Evolutionary conservation across 92 coral and sea anemone genomes (phyloP).

Genomic region (Bergia puertoricense): DNA sequence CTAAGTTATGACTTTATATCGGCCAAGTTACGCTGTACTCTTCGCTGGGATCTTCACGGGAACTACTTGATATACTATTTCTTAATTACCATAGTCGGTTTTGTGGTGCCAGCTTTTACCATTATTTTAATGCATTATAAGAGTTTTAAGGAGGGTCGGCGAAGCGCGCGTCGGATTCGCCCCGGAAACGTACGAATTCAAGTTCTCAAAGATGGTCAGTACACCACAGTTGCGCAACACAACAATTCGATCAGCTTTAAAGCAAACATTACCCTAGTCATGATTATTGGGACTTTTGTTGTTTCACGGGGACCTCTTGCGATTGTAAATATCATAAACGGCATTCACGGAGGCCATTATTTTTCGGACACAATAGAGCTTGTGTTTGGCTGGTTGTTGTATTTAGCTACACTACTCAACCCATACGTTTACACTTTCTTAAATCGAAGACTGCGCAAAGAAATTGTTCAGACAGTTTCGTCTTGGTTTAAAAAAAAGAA

Average conservation of each 20-base stretch:
- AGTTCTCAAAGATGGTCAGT: slow-evolving; percentile 70
- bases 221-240: slow-evolving; percentile 69
- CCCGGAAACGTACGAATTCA: slow-evolving; percentile 81
- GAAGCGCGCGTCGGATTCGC: slow-evolving; percentile 81
- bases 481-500: slow-evolving; percentile 30
- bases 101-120: slow-evolving; percentile 58
- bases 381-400: slow-evolving; percentile 55
- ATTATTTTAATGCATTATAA: slow-evolving; percentile 74
- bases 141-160: slow-evolving; percentile 73
- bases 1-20: slow-evolving; percentile 59
- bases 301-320: slow-evolving; percentile 66
- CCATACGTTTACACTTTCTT: slow-evolving; percentile 68
- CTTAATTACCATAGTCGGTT: slow-evolving; percentile 63
- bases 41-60: slow-evolving; percentile 77
- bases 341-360: slow-evolving; percentile 53
- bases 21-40: slow-evolving; percentile 66
- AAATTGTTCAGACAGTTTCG: slow-evolving; percentile 46
- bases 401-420: slow-evolving; percentile 53
- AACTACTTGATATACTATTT: slow-evolving; percentile 61
- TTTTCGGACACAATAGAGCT: slow-evolving; percentile 61
- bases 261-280: slow-evolving; percentile 58
- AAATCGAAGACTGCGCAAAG: slow-evolving; percentile 79
- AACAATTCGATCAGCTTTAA: slow-evolving; percentile 44
- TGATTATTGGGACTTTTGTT: slow-evolving; percentile 74
- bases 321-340: slow-evolving; percentile 55